Percentiles rank a stretch among this genome's conserved stretches.
Conservation (phyloP, 2,113 vertebrate genomes). For the Cettia cetti region DNA sequence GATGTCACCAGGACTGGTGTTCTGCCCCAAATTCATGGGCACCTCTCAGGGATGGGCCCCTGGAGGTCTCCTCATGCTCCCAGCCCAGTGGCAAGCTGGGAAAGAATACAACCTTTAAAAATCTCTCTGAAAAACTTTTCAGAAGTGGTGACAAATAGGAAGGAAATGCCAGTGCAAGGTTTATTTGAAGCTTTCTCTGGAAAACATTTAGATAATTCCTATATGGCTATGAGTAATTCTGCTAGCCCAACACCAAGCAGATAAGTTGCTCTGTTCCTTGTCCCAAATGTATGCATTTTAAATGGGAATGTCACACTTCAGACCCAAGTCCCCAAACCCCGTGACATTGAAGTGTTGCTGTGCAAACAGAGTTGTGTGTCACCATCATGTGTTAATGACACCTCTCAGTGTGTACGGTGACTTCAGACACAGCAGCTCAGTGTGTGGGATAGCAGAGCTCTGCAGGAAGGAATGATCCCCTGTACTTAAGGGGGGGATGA, state of each 20-base stretch:
- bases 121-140: not conserved
- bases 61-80: not conserved
- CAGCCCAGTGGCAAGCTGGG: not conserved
- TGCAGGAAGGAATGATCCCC: not conserved
- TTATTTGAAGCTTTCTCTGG: not conserved
- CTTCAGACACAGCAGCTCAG: not conserved
- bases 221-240: not conserved
- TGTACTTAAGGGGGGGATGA: not conserved
- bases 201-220: not conserved
- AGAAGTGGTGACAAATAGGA: not conserved
- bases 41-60: not conserved
- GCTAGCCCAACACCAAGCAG: not conserved
- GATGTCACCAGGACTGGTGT: not conserved
- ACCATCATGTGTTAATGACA: not conserved
- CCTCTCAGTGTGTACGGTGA: not conserved
- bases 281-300: not conserved
- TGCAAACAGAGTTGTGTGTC: not conserved
- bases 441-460: not conserved
- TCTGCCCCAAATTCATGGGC: not conserved
- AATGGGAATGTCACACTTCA: not conserved
- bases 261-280: not conserved
- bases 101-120: not conserved
- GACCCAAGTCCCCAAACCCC: not conserved
- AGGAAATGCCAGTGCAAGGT: not conserved
- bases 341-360: not conserved